Base-by-base conservation (phyloP, 2,113 vertebrate genomes). In the Zootoca vivipara region DNA sequence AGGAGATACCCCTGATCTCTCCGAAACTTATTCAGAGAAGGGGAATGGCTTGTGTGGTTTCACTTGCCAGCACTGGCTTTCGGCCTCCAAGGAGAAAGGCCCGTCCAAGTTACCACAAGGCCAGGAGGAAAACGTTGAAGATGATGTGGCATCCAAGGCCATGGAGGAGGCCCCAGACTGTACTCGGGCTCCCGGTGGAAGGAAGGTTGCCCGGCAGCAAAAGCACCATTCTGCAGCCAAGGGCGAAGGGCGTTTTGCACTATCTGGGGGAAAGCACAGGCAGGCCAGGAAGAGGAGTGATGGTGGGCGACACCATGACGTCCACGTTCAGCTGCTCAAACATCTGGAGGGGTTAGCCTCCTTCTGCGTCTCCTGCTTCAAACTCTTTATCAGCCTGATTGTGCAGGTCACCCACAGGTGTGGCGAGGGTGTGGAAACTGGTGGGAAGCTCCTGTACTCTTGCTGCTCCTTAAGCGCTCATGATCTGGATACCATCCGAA, bases 321-420 rank as follows among this genome's bases (percentile, higher is more conserved):
- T 97, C 33, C 92, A 91, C 10, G 28, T 79, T 83, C 96, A 22
- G 82, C 95, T 79, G 58, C 95, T 97, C 73, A 98, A 97, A 90
- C 97, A 96, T 75, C 90, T 97, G 67, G 97, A 97, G 0, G 97
- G 96, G 84, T 95, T 95, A 3, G 79, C 97, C 42, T 96, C 96
- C 78, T 96, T 97, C 84, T 98, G 97, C 92, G 94, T 98, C 80
- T 97, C 97, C 78, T 98, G 97, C 83, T 91, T 98, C 84, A 97
- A 96, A 93, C 96, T 98, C 95, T 93, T 99, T 91, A 98, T 98
- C 42, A 96, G 98, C 90, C 96, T 98, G 82, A 97, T 99, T 52
- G 97, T 97, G 77, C 96, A 97, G 35, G 96, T 98, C 52, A 62
- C 85, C 74, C 91, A 38, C 42, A 62, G 28, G 0, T 77, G 77